Conservation (phyloP, 2,888 invertebrate genomes). For the Phymatocera aterrima region DNA sequence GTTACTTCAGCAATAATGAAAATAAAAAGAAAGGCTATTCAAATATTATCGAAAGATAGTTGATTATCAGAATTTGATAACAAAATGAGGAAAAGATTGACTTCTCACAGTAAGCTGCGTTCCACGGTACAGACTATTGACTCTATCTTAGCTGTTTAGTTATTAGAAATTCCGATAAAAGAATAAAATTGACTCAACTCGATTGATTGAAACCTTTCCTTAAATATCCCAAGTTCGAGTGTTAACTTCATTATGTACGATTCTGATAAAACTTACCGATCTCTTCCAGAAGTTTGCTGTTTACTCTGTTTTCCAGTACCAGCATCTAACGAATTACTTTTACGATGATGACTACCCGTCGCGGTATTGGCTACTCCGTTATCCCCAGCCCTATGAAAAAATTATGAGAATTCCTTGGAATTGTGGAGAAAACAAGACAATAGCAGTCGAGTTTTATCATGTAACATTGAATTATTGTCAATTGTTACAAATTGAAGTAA, state of each 20-base stretch:
- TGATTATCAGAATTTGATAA: conserved; percentile 16
- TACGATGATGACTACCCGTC: conserved; percentile 80
- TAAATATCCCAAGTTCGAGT: too few relatives aligned
- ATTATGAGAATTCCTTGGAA: conserved; percentile 13
- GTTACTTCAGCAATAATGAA: background rate
- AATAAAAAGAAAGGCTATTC: background rate
- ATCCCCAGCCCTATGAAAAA: conserved; percentile 65
- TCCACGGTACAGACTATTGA: background rate
- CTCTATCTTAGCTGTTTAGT: background rate
- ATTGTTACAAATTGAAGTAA: conserved; percentile 5
- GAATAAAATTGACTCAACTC: too few relatives aligned
- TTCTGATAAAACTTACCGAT: conserved; percentile 71
- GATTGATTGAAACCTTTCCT: too few relatives aligned
- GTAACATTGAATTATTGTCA: background rate
- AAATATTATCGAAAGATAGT: conserved; percentile 47
- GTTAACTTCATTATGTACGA: too few relatives aligned
- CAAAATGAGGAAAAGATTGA: background rate
- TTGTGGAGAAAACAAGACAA: background rate
- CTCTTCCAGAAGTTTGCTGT: conserved; percentile 75
- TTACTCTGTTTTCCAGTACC: conserved; percentile 76
- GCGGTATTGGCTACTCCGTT: conserved; percentile 64
- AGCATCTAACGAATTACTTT: conserved; percentile 90
- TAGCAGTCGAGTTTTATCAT: background rate
- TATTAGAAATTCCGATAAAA: too few relatives aligned
- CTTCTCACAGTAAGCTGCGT: conserved; percentile 25